Evolutionary conservation across 92 coral and sea anemone genomes (phyloP).

Genomic region (Micromussa lordhowensis): DNA sequence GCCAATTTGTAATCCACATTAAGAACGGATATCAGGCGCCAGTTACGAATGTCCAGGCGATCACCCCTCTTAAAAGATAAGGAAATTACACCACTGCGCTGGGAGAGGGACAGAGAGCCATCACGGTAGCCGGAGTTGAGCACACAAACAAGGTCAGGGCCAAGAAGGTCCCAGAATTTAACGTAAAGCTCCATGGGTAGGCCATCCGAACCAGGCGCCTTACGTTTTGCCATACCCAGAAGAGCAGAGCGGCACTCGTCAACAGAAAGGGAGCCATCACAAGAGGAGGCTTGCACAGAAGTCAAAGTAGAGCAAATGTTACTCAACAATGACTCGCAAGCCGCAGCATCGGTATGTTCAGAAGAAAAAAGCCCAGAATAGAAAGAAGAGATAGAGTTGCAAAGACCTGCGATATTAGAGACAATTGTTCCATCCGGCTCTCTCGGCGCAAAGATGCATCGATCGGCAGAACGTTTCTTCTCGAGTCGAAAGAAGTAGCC

Average conservation of each 20-base stretch:
- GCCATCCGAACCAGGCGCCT: too few relatives aligned
- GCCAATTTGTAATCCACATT: background rate
- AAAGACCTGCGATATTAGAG: too few relatives aligned
- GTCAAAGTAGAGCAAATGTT: background rate
- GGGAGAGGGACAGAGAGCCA: background rate
- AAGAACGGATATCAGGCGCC: background rate
- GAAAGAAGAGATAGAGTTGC: too few relatives aligned
- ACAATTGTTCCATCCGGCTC: too few relatives aligned
- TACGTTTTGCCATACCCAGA: background rate
- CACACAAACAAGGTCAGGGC: background rate
- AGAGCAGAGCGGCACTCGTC: constrained; percentile 25
- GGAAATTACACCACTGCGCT: background rate
- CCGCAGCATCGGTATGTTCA: background rate
- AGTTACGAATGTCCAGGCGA: background rate
- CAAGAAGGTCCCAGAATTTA: too few relatives aligned
- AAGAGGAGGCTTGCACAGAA: background rate
- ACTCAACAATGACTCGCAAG: background rate
- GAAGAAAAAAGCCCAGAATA: background rate
- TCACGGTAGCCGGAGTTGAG: background rate
- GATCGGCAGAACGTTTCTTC: background rate
- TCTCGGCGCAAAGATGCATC: background rate
- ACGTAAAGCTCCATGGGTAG: too few relatives aligned
- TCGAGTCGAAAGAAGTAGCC: background rate
- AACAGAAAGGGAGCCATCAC: constrained; percentile 21
- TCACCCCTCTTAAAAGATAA: background rate